These are phyloP conservation scores for Arctocebus calabarensis DNA, from an alignment of 2,797 vertebrate genomes.

Conservation along the genomic window DNA sequence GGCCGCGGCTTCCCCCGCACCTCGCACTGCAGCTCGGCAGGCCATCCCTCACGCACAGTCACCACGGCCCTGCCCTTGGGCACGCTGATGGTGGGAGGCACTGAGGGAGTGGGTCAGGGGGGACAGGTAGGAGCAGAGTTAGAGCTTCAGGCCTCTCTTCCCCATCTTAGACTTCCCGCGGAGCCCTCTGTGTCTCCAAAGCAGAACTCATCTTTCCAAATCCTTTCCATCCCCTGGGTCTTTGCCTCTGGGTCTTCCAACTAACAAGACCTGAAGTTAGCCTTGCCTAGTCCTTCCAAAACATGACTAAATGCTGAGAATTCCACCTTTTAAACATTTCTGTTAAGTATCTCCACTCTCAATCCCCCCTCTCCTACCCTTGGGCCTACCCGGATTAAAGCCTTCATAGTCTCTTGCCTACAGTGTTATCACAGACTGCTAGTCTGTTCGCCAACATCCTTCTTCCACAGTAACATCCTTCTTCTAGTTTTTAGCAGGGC, in stretches of 20 bases:
- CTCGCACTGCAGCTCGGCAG: slow-evolving; percentile 93
- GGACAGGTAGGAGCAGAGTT: neutral
- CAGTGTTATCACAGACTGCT: neutral
- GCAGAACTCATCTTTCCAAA: neutral
- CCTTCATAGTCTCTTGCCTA: neutral
- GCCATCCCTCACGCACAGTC: slow-evolving; percentile 93
- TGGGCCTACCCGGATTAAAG: neutral
- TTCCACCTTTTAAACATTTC: slow-evolving; percentile 14
- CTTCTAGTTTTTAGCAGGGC: neutral
- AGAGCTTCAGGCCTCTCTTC: neutral
- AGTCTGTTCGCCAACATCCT: neutral
- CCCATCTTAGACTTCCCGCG: neutral
- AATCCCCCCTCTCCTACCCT: neutral
- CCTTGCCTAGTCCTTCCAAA: neutral
- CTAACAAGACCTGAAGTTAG: neutral
- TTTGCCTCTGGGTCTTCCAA: neutral
- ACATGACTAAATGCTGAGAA: neutral
- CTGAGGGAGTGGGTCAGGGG: slow-evolving; percentile 79
- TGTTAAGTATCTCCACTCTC: neutral
- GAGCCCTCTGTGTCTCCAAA: neutral
- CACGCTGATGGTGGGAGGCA: slow-evolving; percentile 93
- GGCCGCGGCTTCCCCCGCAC: slow-evolving; percentile 96
- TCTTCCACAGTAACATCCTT: slow-evolving; percentile 11
- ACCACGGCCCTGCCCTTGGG: slow-evolving; percentile 92
- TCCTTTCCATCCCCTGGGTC: neutral